Conservation (phyloP, 2,888 invertebrate genomes). For the Teleiodes luculella region DNA sequence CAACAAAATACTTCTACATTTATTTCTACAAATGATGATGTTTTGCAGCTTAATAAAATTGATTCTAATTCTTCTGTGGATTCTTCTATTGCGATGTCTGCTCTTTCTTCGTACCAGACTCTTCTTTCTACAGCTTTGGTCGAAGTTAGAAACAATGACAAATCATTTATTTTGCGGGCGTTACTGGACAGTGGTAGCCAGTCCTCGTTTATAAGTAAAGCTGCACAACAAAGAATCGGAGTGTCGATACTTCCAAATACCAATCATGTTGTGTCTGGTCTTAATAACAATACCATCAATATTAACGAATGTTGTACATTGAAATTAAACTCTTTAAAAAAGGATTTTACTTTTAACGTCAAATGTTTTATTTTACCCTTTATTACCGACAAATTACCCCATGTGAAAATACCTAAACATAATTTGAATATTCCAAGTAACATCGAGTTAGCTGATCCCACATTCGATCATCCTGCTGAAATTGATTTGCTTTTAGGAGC, state of each 20-base stretch:
- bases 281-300: neutral
- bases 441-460: constrained; percentile 18
- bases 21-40: too few species aligned
- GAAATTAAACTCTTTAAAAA: neutral
- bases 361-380: constrained; percentile 1
- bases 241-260: too few species aligned
- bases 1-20: neutral
- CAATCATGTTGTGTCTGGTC: neutral
- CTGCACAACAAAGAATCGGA: neutral
- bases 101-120: neutral
- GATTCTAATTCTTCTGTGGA: neutral
- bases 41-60: neutral
- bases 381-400: constrained; percentile 15
- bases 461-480: constrained; percentile 14
- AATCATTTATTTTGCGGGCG: neutral
- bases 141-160: neutral
- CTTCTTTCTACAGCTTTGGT: neutral
- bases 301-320: neutral
- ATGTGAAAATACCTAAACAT: constrained; percentile 1
- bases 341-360: neutral
- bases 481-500: constrained; percentile 21
- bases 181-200: neutral
- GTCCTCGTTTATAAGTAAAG: neutral
- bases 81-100: neutral
- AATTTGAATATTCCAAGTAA: constrained; percentile 4